phyloP scores from a whole-genome alignment of 2,888 invertebrate species.

The Ashinkailepas kermadecensis region DNA sequence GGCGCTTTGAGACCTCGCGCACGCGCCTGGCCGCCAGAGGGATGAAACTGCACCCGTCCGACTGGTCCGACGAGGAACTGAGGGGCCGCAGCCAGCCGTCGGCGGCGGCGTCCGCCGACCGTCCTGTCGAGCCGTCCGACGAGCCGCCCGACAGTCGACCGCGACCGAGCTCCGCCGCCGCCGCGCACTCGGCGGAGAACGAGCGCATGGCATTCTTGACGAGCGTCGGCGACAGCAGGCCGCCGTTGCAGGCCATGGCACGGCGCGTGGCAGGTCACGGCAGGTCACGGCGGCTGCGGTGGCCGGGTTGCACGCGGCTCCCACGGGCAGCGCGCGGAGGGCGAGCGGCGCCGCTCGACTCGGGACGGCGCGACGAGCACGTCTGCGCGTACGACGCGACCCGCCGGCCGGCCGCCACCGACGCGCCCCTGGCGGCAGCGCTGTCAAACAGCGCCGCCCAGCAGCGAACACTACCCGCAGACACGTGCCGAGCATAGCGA shows the following conservation, averaged over 20 bases:
- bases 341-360: background rate
- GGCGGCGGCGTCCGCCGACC: background rate
- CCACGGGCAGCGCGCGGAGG: background rate
- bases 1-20: background rate
- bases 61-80: background rate
- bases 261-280: background rate
- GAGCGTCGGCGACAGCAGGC: constrained; percentile 1
- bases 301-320: background rate
- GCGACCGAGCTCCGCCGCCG: too few relatives aligned
- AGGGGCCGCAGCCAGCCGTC: background rate
- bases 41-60: background rate
- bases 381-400: background rate
- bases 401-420: background rate
- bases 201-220: constrained; percentile 6
- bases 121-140: background rate
- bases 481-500: background rate
- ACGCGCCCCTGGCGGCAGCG: constrained; percentile 7
- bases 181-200: background rate
- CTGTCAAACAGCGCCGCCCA: background rate
- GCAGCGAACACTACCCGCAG: too few relatives aligned
- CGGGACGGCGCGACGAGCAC: background rate
- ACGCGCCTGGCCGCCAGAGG: constrained; percentile 10
- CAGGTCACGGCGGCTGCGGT: background rate
- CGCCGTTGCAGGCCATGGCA: background rate
- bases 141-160: background rate